Evolutionary conservation across 2,113 vertebrate genomes (phyloP), one percentile per base, ranked within the genome.

Genomic region (Columba livia): DNA sequence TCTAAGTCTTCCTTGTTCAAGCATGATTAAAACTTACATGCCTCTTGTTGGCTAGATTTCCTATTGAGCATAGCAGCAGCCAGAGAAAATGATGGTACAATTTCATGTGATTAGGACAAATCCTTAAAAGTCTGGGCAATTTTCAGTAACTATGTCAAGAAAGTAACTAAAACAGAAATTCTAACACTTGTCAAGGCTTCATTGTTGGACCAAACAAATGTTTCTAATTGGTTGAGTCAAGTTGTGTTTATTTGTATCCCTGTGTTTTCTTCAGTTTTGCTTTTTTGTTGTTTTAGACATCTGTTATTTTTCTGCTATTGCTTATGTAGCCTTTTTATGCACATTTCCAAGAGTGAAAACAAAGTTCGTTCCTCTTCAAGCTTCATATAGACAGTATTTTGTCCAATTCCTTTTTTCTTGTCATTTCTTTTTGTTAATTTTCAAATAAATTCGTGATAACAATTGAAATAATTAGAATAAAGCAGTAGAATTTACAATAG

Each of bases 101-200:
- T 97, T 97, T 97, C 60, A 75, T 89, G 93, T 96, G 96, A 97
- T 97, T 97, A 94, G 97, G 96, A 96, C 67, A 94, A 95, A 96
- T 92, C 88, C 75, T 85, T 82, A 42, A 91, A 97, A 97, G 74
- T 84, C 71, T 9, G 62, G 51, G 74, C 93, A 77, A 87, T 97
- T 97, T 96, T 84, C 90, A 88, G 75, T 56, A 90, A 77, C 36
- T 77, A 21, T 93, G 74, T 96, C 87, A 82, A 96, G 94, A 85
- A 12, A 71, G 79, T 57, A 93, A 85, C 75, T 82, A 64, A 96
- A 96, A 29, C 95, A 96, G 80, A 93, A 81, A 54, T 67, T 74
- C 34, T 78, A 79, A 82, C n/a, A n/a, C 58, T 95, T 95, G 62
- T 92, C 58, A 94, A 90, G 89, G 38, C 67, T 89, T 91, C 48